Evolutionary conservation across 1,140 invertebrate genomes (phyloP).

Genomic region (Wiebesia pumilae): DNA sequence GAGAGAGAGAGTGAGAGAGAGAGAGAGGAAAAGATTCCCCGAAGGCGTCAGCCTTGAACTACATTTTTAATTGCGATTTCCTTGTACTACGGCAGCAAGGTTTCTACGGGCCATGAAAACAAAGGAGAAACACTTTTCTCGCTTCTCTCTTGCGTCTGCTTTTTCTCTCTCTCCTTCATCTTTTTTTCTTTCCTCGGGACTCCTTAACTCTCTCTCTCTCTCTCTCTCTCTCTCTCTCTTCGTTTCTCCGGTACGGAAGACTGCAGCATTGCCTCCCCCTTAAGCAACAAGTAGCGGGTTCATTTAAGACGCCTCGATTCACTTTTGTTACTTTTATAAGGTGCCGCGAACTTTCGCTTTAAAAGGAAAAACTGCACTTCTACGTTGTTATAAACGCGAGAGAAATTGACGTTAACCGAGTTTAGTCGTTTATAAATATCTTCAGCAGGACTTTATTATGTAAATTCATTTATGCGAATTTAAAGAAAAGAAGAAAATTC

Average conservation of each 20-base stretch:
- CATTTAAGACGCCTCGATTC: slow-evolving; percentile 75
- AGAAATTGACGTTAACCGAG: not conserved
- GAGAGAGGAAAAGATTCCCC: slow-evolving; percentile 54
- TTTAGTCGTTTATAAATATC: slow-evolving; percentile 26
- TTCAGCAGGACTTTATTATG: slow-evolving; percentile 31
- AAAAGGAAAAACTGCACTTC: slow-evolving; percentile 59
- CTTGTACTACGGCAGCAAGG: slow-evolving; percentile 45
- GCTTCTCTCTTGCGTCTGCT: slow-evolving; percentile 46
- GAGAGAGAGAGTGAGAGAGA: slow-evolving; percentile 49
- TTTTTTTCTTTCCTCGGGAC: slow-evolving; percentile 13
- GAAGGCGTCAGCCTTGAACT: slow-evolving; percentile 71
- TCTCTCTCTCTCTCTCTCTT: slow-evolving; percentile 58
- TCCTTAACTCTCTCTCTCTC: slow-evolving; percentile 50
- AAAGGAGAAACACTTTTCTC: slow-evolving; percentile 73
- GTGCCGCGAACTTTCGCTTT: slow-evolving; percentile 68
- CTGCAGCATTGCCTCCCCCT: slow-evolving; percentile 57
- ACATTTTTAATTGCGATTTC: slow-evolving; percentile 74
- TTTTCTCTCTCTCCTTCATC: slow-evolving; percentile 37
- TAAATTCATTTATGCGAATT: not conserved
- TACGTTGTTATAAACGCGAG: slow-evolving; percentile 9
- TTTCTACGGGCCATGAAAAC: slow-evolving; percentile 65
- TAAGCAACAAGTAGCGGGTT: slow-evolving; percentile 76
- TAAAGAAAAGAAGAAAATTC: slow-evolving; percentile 16
- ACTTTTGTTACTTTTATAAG: slow-evolving; percentile 74
- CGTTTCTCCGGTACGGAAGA: slow-evolving; percentile 38